Conservation (phyloP, 2,113 vertebrate species). For the Antigone vipio region DNA sequence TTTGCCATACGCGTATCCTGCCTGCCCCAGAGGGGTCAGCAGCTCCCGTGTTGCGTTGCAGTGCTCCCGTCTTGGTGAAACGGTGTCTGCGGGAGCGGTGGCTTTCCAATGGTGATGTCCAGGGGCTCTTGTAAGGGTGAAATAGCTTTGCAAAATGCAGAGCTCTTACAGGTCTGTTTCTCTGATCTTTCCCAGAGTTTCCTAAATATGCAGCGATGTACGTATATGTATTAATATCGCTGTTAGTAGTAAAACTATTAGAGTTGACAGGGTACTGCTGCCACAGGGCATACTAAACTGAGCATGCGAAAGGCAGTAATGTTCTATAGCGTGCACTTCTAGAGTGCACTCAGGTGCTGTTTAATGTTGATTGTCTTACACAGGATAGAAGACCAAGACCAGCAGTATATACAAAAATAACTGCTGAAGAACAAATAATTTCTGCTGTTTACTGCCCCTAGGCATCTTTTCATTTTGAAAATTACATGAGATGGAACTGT, state of each 20-base stretch:
- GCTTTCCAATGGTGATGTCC: not conserved
- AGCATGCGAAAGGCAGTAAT: not conserved
- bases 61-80: not conserved
- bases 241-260: not conserved
- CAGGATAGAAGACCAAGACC: not conserved
- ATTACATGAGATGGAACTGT: not conserved
- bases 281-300: not conserved
- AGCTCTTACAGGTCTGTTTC: not conserved
- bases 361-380: not conserved
- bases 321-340: not conserved
- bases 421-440: not conserved
- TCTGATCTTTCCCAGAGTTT: not conserved
- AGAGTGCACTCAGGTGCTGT: not conserved
- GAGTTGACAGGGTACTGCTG: not conserved
- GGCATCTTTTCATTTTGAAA: not conserved
- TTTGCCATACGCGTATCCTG: accelerated
- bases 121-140: not conserved
- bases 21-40: not conserved
- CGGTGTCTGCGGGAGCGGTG: not conserved
- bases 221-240: not conserved
- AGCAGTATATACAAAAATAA: not conserved
- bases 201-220: not conserved
- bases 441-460: not conserved
- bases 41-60: accelerated
- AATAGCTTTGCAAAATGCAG: not conserved